Conservation (phyloP, 2,888 invertebrate genomes). For the Sarcophaga caerulescens region DNA sequence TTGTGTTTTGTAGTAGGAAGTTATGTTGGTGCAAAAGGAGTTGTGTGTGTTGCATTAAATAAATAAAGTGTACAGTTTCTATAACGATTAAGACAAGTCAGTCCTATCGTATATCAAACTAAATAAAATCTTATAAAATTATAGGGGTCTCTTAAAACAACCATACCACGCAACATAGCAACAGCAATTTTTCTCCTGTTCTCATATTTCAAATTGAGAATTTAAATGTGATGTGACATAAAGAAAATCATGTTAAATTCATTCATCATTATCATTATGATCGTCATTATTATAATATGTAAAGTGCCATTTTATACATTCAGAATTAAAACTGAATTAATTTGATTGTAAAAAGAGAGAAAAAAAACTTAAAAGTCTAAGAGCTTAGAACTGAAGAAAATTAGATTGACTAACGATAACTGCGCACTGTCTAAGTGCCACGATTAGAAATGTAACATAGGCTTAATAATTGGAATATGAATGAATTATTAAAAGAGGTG, state of each 20-base stretch:
- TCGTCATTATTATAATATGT: slow-evolving; percentile 73
- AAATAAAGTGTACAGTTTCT: too few species aligned
- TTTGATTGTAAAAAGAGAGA: too few species aligned
- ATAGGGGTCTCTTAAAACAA: too few species aligned
- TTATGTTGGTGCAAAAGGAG: too few species aligned
- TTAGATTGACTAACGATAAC: slow-evolving; percentile 43
- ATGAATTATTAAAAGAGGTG: not conserved
- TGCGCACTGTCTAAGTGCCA: slow-evolving; percentile 40
- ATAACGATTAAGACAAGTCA: too few species aligned
- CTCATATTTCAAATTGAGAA: too few species aligned
- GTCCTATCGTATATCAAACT: too few species aligned
- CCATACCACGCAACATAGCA: too few species aligned
- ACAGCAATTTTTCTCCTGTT: too few species aligned
- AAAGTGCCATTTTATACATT: slow-evolving; percentile 76
- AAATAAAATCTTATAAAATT: too few species aligned
- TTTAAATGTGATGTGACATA: slow-evolving; percentile 74
- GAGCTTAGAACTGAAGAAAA: slow-evolving; percentile 34
- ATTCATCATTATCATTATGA: slow-evolving; percentile 56
- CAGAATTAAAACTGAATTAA: not conserved
- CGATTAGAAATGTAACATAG: slow-evolving; percentile 54
- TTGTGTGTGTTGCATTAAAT: too few species aligned
- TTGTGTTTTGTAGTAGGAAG: too few species aligned
- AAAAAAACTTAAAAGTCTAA: not conserved
- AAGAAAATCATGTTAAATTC: slow-evolving; percentile 79
- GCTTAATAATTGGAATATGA: not conserved